phyloP scores from a whole-genome alignment of 2,113 vertebrate genomes.

The Tetraodon nigroviridis region DNA sequence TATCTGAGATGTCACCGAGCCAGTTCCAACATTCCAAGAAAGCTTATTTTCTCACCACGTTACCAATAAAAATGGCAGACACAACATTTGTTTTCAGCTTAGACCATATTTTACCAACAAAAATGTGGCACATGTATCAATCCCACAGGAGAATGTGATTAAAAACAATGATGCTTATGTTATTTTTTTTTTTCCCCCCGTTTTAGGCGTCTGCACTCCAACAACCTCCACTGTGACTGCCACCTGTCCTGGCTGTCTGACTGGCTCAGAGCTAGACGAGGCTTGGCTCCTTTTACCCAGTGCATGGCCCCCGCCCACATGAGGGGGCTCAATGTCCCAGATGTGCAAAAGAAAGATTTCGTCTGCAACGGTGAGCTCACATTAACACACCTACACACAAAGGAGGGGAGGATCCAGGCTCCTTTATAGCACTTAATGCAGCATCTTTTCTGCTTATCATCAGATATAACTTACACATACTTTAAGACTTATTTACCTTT shows the following conservation, averaged over 20 bases:
- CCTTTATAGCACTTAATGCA: background rate
- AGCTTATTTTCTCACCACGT: too few species aligned
- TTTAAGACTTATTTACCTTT: background rate
- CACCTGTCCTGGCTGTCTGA: slow-evolving; percentile 97
- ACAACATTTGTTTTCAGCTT: too few species aligned
- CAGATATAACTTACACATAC: background rate
- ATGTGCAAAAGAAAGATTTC: slow-evolving; percentile 97
- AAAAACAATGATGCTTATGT: background rate
- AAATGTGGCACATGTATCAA: too few species aligned
- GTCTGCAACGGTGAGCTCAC: slow-evolving; percentile 83
- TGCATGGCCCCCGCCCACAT: slow-evolving; percentile 93
- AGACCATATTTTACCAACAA: too few species aligned
- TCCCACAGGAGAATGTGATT: background rate
- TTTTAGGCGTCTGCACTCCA: slow-evolving; percentile 91
- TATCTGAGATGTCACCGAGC: background rate
- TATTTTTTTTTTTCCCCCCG: slow-evolving; percentile 4
- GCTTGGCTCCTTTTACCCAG: slow-evolving; percentile 94
- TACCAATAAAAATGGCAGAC: too few species aligned
- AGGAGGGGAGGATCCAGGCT: background rate
- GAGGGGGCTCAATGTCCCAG: slow-evolving; percentile 91
- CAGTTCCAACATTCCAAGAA: background rate
- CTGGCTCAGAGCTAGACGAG: slow-evolving; percentile 89
- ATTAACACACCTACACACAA: background rate
- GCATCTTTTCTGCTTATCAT: background rate
- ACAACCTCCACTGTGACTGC: slow-evolving; percentile 95